A percentile compares a stretch with the other conserved stretches of the same genome.
Evolutionary conservation across 1,140 invertebrate genomes (phyloP).

Genomic region (Drosophila simulans): DNA sequence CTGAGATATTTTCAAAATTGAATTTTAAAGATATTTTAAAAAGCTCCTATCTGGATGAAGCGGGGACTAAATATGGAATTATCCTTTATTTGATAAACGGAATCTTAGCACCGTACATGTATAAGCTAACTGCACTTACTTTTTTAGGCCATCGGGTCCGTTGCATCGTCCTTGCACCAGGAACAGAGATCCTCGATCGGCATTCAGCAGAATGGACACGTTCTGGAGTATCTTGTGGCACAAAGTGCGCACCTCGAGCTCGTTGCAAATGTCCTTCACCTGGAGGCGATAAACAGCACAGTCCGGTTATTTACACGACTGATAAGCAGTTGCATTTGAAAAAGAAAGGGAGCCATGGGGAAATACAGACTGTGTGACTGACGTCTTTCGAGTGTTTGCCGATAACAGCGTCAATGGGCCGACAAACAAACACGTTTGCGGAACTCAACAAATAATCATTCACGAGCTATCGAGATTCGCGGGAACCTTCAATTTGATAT

Average conservation of each 20-base stretch:
- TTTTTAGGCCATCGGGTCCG: slow-evolving; percentile 80
- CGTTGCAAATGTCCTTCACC: slow-evolving; percentile 98
- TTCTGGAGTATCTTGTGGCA: slow-evolving; percentile 99
- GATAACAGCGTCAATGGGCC: slow-evolving; percentile 68
- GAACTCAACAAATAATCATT: slow-evolving; percentile 33
- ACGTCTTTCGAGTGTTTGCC: slow-evolving; percentile 68
- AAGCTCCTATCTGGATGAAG: too few species aligned
- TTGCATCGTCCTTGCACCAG: slow-evolving; percentile 92
- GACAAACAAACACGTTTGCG: slow-evolving; percentile 43
- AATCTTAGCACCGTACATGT: too few species aligned
- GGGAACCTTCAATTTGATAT: slow-evolving; percentile 31
- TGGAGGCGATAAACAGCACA: slow-evolving; percentile 62
- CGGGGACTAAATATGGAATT: too few species aligned
- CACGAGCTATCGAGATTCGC: slow-evolving; percentile 36
- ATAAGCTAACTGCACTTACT: slow-evolving; percentile 58
- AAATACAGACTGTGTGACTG: slow-evolving; percentile 40
- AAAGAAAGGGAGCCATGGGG: slow-evolving; percentile 1
- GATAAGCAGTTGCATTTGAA: slow-evolving; percentile 21
- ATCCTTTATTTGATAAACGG: too few species aligned
- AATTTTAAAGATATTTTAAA: not conserved
- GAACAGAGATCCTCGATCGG: slow-evolving; percentile 96
- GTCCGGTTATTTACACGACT: slow-evolving; percentile 13
- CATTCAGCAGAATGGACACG: slow-evolving; percentile 95
- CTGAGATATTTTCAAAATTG: not conserved
- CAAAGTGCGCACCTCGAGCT: slow-evolving; percentile 95